These are phyloP conservation scores for Habroteleia sp. DNA, from an alignment of 2,888 invertebrate species.

Conservation along the genomic window DNA sequence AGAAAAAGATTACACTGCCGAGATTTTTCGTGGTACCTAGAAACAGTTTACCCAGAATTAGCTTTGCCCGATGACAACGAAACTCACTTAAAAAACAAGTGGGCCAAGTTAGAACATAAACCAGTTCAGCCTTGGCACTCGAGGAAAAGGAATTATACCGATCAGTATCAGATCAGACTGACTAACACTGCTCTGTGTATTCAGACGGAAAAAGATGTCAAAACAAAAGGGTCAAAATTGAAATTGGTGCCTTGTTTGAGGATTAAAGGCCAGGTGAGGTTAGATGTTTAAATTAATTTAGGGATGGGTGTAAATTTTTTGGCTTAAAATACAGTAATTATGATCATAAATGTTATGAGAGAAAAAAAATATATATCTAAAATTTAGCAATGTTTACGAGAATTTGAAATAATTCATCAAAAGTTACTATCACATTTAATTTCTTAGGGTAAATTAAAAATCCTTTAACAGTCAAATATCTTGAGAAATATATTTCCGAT, in stretches of 20 bases:
- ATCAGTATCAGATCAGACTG: constrained; percentile 88
- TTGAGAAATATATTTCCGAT: no score
- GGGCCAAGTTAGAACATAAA: constrained; percentile 84
- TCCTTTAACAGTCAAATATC: no score
- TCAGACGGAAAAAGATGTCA: constrained; percentile 88
- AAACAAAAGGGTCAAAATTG: constrained; percentile 87
- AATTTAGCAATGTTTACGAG: no score
- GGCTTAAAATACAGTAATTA: no score
- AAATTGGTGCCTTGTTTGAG: constrained; percentile 87
- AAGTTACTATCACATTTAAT: no score
- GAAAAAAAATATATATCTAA: no score
- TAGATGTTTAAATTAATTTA: neutral
- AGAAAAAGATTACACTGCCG: constrained; percentile 89
- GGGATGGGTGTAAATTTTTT: no score
- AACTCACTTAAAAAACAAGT: constrained; percentile 83
- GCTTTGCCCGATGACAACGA: constrained; percentile 84
- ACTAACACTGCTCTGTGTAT: constrained; percentile 88
- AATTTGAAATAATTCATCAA: no score
- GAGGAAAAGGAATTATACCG: constrained; percentile 88
- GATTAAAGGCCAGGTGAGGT: constrained; percentile 86
- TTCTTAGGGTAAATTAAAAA: no score
- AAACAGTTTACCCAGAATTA: constrained; percentile 91
- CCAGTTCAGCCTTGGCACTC: constrained; percentile 92
- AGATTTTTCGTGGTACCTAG: constrained; percentile 93
- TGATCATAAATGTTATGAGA: no score